Evolutionary conservation across 2,888 invertebrate genomes (phyloP).

Genomic region (Caenorhabditis wallacei): DNA sequence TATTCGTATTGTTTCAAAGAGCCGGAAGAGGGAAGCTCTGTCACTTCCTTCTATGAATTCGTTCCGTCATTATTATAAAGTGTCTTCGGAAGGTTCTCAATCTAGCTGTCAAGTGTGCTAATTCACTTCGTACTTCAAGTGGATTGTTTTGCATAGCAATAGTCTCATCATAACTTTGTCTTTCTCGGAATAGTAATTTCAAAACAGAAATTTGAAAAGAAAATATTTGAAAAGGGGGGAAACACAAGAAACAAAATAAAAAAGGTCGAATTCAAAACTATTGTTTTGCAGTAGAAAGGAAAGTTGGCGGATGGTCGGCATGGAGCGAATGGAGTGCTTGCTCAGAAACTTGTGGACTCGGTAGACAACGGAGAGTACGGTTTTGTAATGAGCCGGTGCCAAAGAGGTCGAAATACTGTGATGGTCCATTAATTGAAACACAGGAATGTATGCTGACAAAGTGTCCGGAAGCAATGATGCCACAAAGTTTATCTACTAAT

Average conservation of each 20-base stretch:
- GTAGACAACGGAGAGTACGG: slow-evolving; percentile 71
- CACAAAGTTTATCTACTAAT: slow-evolving; percentile 64
- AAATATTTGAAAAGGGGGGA: neutral
- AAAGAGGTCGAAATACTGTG: slow-evolving; percentile 73
- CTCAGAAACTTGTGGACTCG: slow-evolving; percentile 74
- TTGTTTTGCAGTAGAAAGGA: slow-evolving; percentile 73
- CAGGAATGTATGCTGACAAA: slow-evolving; percentile 66
- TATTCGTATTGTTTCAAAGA: slow-evolving; percentile 41
- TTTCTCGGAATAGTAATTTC: slow-evolving; percentile 20
- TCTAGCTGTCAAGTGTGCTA: slow-evolving; percentile 63
- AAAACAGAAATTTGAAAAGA: neutral
- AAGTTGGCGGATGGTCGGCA: slow-evolving; percentile 76
- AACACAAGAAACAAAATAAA: slow-evolving; percentile 24
- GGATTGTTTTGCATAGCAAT: slow-evolving; percentile 66
- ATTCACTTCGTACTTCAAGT: slow-evolving; percentile 59
- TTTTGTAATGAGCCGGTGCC: slow-evolving; percentile 76
- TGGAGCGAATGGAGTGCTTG: slow-evolving; percentile 77
- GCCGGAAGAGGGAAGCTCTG: slow-evolving; percentile 32
- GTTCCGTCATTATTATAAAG: slow-evolving; percentile 63
- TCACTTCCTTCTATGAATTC: slow-evolving; percentile 49
- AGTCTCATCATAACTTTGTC: slow-evolving; percentile 50
- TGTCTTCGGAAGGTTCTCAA: slow-evolving; percentile 52
- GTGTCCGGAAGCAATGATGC: slow-evolving; percentile 74
- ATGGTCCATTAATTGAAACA: slow-evolving; percentile 74
- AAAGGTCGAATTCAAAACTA: slow-evolving; percentile 40